Base-by-base conservation (phyloP, 2,113 vertebrate genomes). In the Phyllostomus hastatus region DNA sequence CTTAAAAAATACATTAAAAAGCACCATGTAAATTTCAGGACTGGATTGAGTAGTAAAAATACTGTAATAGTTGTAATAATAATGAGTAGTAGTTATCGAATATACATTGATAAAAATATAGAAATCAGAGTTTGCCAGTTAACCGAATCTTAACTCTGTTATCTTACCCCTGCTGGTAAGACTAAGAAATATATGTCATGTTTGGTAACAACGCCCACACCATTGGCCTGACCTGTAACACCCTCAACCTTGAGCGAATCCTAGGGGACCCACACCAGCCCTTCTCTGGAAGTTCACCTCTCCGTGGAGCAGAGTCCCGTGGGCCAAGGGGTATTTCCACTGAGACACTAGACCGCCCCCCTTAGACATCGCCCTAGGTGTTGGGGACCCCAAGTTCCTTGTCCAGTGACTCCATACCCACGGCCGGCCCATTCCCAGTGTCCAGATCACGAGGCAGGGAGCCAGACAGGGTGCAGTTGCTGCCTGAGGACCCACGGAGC, bases 311-410 rank as follows among this genome's bases (percentile, higher is more conserved):
- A 24, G 10, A 43, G 85, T 76, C 19, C 84, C 28, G 43, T 35
- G 38, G 22, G 15, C 16, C 28, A 90, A 91, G 5, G 12, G 4
- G 69, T 12, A 48, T 26, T 52, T 41, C 22, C 6, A 83, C 8
- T 5, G 20, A 5, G 11, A 84, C 57, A 4, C 10, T 12, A 52
- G 4, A 7, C 1, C 8, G 17, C 1, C 11, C 7, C 2, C 2
- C 73, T 86, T 54, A 64, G 10, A 81, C 4, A 20, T 31, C 35
- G 28, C 4, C 4, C 14, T 69, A 10, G 4, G 11, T 41, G 69
- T 17, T 0, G 61, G 24, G 4, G 0, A 72, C 1, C 6, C 14
- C 31, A n/a, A 64, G 92, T 48, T 67, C 22, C 3, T 78, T 85
- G 15, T 52, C 54, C 19, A 76, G 41, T 69, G 35, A 46, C 35